Conservation (phyloP, 1,140 invertebrate species). For the Radopholus similis region DNA sequence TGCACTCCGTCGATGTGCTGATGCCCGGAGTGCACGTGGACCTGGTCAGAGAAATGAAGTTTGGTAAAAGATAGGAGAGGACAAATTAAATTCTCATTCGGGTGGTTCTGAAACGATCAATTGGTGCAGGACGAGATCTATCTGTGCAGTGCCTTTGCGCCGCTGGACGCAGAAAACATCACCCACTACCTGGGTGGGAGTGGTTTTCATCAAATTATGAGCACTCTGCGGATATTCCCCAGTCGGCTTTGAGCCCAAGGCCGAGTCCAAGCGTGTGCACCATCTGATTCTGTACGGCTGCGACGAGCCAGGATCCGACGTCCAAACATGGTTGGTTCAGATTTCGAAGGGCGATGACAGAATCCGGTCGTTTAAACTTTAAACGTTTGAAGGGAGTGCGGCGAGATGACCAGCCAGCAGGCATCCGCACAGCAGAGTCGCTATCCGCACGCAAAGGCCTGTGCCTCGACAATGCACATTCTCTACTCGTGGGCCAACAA, state of each 20-base stretch:
- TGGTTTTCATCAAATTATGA: background rate
- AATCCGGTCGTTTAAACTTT: no score
- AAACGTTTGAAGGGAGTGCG: conserved; percentile 72
- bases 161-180: conserved; percentile 69
- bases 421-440: conserved; percentile 61
- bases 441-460: conserved; percentile 51
- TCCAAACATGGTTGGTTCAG: conserved; percentile 72
- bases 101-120: no score
- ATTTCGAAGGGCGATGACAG: background rate
- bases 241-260: conserved; percentile 89
- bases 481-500: conserved; percentile 95
- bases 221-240: conserved; percentile 55
- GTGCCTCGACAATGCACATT: conserved; percentile 67
- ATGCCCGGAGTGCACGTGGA: no score
- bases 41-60: no score
- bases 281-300: conserved; percentile 96
- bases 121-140: conserved; percentile 81
- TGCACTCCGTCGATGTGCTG: no score
- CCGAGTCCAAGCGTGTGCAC: conserved; percentile 81
- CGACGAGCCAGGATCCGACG: conserved; percentile 72
- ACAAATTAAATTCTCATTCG: no score
- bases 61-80: no score
- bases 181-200: conserved; percentile 74
- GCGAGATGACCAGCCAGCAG: no score
- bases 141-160: conserved; percentile 77